Percentiles rank a stretch among this genome's conserved stretches.
Conservation (phyloP, 2,797 vertebrate genomes). For the Euthynnus affinis region DNA sequence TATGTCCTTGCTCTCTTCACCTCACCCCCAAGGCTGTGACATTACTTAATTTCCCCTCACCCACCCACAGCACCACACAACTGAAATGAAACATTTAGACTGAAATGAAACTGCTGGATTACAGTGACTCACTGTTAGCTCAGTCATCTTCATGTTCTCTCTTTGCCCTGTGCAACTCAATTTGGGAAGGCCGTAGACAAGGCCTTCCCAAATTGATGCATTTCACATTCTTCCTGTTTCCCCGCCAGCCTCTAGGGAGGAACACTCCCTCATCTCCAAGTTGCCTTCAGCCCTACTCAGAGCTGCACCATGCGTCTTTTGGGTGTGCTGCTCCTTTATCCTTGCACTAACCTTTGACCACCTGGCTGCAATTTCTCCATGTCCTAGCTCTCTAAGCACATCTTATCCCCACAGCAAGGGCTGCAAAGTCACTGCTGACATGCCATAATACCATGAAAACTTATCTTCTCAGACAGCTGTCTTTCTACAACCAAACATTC, state of each 20-base stretch:
- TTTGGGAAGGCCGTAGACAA: no score
- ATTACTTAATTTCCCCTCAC: background rate
- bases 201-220: slow-evolving; percentile 24
- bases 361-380: slow-evolving; percentile 51
- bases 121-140: slow-evolving; percentile 33
- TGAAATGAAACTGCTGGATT: slow-evolving; percentile 43
- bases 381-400: slow-evolving; percentile 55
- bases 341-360: slow-evolving; percentile 65
- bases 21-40: background rate
- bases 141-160: slow-evolving; percentile 12
- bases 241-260: slow-evolving; percentile 39
- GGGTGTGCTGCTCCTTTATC: slow-evolving; percentile 40
- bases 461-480: slow-evolving; percentile 16
- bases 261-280: slow-evolving; percentile 5
- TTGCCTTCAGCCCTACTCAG: slow-evolving; percentile 32
- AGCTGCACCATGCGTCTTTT: slow-evolving; percentile 22
- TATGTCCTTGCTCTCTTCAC: slow-evolving; percentile 22
- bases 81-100: slow-evolving; percentile 46
- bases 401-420: slow-evolving; percentile 44
- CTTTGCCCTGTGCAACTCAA: slow-evolving; percentile 16
- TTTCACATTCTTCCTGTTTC: slow-evolving; percentile 30
- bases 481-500: background rate
- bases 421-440: slow-evolving; percentile 25
- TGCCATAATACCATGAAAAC: slow-evolving; percentile 17
- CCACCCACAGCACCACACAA: slow-evolving; percentile 3